phyloP scores from a whole-genome alignment of 2,113 vertebrate species.

The Prochilodus magdalenae region DNA sequence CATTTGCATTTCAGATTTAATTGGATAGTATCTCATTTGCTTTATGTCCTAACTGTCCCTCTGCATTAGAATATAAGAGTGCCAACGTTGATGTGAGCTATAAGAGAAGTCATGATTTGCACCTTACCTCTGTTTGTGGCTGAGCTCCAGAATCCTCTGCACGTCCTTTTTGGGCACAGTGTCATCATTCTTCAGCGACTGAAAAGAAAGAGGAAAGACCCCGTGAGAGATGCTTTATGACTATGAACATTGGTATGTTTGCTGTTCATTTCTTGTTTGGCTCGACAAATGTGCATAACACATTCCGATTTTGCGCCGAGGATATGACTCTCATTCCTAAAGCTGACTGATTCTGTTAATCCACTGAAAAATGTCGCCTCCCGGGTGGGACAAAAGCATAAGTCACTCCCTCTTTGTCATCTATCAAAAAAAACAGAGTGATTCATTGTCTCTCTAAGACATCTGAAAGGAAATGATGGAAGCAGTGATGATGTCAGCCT shows the following conservation, averaged over 20 bases:
- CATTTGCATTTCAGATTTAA: no score
- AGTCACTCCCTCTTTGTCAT: conserved; percentile 22
- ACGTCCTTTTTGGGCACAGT: conserved; percentile 89
- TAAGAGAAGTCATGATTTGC: background rate
- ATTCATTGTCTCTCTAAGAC: background rate
- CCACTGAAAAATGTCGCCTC: background rate
- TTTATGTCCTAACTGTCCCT: no score
- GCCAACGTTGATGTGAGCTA: background rate
- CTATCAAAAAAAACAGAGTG: conserved; percentile 17
- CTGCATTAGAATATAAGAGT: no score
- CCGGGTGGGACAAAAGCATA: conserved; percentile 22
- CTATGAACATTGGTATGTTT: background rate
- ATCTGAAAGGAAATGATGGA: conserved; percentile 19
- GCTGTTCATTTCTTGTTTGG: conserved; percentile 9
- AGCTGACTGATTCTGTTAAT: background rate
- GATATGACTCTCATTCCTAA: background rate
- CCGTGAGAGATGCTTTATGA: conserved; percentile 31
- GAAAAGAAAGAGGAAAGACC: conserved; percentile 54
- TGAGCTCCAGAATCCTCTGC: conserved; percentile 91
- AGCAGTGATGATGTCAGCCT: background rate
- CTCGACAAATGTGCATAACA: background rate
- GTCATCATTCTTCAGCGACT: conserved; percentile 93
- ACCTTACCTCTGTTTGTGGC: conserved; percentile 93
- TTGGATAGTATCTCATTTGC: no score
- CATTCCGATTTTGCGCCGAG: conserved; percentile 9